Conservation (phyloP, 1,140 invertebrate species). For the Pseudomyrmex cubaensis region DNA sequence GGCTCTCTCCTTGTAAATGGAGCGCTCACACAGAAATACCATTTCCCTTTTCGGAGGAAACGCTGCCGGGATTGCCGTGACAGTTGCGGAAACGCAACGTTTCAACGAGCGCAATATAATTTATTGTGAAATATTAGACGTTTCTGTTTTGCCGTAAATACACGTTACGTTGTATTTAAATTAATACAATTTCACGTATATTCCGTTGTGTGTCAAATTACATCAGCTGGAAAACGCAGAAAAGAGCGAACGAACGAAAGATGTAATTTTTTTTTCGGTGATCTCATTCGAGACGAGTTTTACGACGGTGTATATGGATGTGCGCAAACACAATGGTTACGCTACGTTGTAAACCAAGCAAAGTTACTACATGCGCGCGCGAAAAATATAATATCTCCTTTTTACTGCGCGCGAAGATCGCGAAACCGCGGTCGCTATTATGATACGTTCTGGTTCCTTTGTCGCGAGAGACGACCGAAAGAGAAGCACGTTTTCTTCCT, state of each 20-base stretch:
- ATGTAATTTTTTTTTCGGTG: neutral
- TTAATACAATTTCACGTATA: too few species aligned
- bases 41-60: conserved; percentile 7
- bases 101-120: neutral
- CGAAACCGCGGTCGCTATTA: conserved; percentile 14
- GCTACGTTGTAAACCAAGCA: conserved; percentile 12
- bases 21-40: conserved; percentile 11
- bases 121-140: neutral
- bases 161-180: neutral
- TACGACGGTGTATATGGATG: too few species aligned
- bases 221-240: too few species aligned
- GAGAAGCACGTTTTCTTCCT: neutral
- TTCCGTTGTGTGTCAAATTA: too few species aligned
- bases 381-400: neutral
- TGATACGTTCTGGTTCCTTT: neutral
- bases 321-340: conserved; percentile 14
- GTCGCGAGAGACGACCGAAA: neutral
- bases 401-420: conserved; percentile 16
- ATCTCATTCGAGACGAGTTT: neutral
- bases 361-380: neutral
- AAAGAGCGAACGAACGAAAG: too few species aligned
- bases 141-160: neutral
- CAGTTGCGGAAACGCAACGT: conserved; percentile 1
- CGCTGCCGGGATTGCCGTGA: neutral
- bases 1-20: conserved; percentile 31